Evolutionary conservation across 2,797 vertebrate genomes (phyloP).

Genomic region (Anguilla megastoma): DNA sequence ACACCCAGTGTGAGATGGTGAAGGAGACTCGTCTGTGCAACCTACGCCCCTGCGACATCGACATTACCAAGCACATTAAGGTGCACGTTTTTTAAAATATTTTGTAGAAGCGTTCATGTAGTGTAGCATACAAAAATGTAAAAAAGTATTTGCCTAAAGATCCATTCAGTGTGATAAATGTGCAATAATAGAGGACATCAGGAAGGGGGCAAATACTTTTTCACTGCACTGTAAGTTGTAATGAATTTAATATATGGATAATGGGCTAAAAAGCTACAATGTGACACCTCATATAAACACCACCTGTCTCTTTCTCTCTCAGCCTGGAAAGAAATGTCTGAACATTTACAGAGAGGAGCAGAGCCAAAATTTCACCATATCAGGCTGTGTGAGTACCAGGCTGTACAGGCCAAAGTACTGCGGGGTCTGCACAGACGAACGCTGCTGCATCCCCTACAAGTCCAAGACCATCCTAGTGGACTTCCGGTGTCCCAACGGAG

Average conservation of each 20-base stretch:
- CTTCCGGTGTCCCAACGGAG: slow-evolving; percentile 85
- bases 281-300: background rate
- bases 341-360: slow-evolving; percentile 83
- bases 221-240: background rate
- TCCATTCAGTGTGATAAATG: too few species aligned
- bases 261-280: background rate
- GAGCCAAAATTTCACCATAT: slow-evolving; percentile 84
- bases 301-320: slow-evolving; percentile 19
- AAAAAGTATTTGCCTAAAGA: too few species aligned
- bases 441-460: slow-evolving; percentile 95
- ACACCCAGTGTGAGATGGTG: slow-evolving; percentile 79
- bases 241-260: background rate
- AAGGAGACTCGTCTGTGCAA: slow-evolving; percentile 91
- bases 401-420: slow-evolving; percentile 90
- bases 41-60: slow-evolving; percentile 85
- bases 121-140: background rate
- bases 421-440: slow-evolving; percentile 84
- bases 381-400: slow-evolving; percentile 85
- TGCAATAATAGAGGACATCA: too few species aligned
- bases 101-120: background rate
- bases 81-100: slow-evolving; percentile 57
- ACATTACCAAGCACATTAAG: slow-evolving; percentile 88
- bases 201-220: too few species aligned
- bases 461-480: slow-evolving; percentile 88
- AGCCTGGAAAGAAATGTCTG: slow-evolving; percentile 93